Evolutionary conservation across 2,797 vertebrate species (phyloP).

Genomic region (Mastacembelus armatus): DNA sequence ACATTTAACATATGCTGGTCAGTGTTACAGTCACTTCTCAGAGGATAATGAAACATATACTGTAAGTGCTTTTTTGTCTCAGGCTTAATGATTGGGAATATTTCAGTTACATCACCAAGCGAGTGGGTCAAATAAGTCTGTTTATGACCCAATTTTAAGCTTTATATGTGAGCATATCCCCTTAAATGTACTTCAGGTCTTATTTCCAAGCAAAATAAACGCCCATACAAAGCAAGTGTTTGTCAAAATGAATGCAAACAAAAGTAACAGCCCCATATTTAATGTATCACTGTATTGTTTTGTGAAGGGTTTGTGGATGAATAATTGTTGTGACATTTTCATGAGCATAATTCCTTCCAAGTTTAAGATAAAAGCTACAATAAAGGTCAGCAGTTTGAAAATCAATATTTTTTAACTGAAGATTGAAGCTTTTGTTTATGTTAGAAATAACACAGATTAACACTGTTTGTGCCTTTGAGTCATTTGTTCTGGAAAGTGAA

Average conservation of each 20-base stretch:
- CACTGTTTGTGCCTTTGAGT: neutral
- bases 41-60: neutral
- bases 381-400: constrained; percentile 1
- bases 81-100: neutral
- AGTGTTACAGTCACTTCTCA: constrained; percentile 29
- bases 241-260: neutral
- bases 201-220: neutral
- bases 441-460: neutral
- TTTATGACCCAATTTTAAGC: neutral
- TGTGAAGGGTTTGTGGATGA: too few species aligned
- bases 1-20: constrained; percentile 46
- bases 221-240: neutral
- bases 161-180: neutral
- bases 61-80: neutral
- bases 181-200: neutral
- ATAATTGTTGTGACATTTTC: too few species aligned
- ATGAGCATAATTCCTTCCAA: neutral
- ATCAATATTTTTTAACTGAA: neutral
- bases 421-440: neutral
- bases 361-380: neutral
- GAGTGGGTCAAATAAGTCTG: too few species aligned
- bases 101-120: neutral
- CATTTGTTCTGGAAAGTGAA: constrained; percentile 2
- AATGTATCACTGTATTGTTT: too few species aligned
- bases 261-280: too few species aligned